Evolutionary conservation across 2,797 vertebrate species (phyloP).

Genomic region (Phaenicophaeus curvirostris): DNA sequence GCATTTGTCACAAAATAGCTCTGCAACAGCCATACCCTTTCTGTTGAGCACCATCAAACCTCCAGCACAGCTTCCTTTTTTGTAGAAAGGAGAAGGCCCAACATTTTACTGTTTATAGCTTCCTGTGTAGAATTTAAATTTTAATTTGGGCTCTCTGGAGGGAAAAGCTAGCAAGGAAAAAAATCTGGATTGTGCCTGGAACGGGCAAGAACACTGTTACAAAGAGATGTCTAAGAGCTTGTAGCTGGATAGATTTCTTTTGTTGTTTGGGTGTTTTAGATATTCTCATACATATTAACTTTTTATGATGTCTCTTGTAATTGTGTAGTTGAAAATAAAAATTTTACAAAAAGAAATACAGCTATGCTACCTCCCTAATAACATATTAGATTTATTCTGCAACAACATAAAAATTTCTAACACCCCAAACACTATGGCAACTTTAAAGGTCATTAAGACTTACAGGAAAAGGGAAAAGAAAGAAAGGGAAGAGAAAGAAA

Average conservation of each 20-base stretch:
- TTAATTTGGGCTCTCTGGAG: slow-evolving; percentile 1
- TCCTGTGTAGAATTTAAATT: not conserved
- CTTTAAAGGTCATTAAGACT: slow-evolving; percentile 37
- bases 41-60: not conserved
- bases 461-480: not conserved
- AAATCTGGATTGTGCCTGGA: not conserved
- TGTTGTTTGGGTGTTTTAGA: not conserved
- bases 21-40: not conserved
- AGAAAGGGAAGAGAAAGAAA: not conserved
- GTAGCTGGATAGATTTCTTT: not conserved
- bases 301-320: slow-evolving; percentile 15
- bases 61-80: not conserved
- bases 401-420: not conserved
- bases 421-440: not conserved
- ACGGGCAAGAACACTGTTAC: not conserved
- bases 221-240: not conserved
- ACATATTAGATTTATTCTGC: not conserved
- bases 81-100: not conserved
- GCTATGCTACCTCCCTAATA: not conserved
- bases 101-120: not conserved
- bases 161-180: slow-evolving; percentile 8
- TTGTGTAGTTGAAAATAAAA: slow-evolving; percentile 38
- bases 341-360: slow-evolving; percentile 11
- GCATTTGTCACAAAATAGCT: not conserved
- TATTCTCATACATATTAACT: not conserved